A percentile compares a stretch with the other conserved stretches of the same genome.
Conservation (phyloP, 1,140 invertebrate species). For the Halictus rubicundus region DNA sequence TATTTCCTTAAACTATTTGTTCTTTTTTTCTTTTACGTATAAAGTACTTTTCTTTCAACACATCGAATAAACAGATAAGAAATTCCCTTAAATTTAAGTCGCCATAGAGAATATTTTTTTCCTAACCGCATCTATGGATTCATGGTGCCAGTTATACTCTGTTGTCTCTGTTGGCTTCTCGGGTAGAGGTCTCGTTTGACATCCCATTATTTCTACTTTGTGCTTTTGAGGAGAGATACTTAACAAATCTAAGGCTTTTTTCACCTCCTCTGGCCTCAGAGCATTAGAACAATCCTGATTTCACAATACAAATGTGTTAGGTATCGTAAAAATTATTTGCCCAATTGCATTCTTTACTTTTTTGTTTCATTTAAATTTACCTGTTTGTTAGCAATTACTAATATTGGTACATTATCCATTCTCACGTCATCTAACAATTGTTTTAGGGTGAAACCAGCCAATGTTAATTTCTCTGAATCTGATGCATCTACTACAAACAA, state of each 20-base stretch:
- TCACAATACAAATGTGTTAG: constrained; percentile 16
- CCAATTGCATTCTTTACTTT: not conserved
- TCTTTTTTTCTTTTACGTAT: constrained; percentile 2
- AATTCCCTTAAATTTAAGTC: constrained; percentile 30
- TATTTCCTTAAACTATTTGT: constrained; percentile 11
- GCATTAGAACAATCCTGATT: constrained; percentile 73
- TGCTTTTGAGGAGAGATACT: constrained; percentile 75
- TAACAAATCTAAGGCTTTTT: constrained; percentile 74
- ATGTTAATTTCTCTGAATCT: constrained; percentile 70
- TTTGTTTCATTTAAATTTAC: constrained; percentile 58
- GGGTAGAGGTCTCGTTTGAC: constrained; percentile 69
- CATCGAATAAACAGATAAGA: constrained; percentile 31
- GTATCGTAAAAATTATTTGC: not conserved
- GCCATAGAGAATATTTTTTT: constrained; percentile 72
- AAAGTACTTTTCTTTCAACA: constrained; percentile 18
- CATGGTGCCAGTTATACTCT: constrained; percentile 66
- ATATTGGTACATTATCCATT: constrained; percentile 74
- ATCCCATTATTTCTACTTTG: constrained; percentile 75
- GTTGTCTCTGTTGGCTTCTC: constrained; percentile 42
- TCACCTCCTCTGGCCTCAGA: constrained; percentile 71
- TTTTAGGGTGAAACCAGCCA: constrained; percentile 73
- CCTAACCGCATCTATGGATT: constrained; percentile 64
- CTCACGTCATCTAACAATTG: constrained; percentile 75
- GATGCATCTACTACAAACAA: constrained; percentile 80
- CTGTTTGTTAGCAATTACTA: constrained; percentile 79